Evolutionary conservation across 30 jellyfish, hydroid and myxozoan species (phyloP), one percentile per base, ranked within the genome.

Genomic region (Aurelia aurita): DNA sequence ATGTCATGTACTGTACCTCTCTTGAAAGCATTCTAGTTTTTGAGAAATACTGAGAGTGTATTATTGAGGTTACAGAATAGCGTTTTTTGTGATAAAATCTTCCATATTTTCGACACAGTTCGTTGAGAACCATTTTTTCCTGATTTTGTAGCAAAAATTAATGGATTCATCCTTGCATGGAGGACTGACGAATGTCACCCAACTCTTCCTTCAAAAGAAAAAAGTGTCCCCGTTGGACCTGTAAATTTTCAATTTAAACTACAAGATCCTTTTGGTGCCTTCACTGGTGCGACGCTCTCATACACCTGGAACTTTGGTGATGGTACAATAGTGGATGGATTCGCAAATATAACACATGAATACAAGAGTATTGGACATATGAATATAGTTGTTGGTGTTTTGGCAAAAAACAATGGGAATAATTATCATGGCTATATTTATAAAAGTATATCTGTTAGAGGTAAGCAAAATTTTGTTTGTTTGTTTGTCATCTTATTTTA

Each of bases 141-240:
- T 55, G 67, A 19, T 55, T 0, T 79, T 79, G 31, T 49, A 83
- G 93, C 87, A 31, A 69, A 43, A 23, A 74, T 83, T 58, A 57
- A 47, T 69, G 93, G 93, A 22, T 71, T 69, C 67, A 79, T 79
- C 13, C 58, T 67, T 39, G 82, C 90, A 5, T 79, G 90, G 90
- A 65, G 51, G n/a, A 25, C 65, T 11, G 63, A 79, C 46, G 90
- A 67, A 20, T 60, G 66, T 25, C 90, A 79, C 31, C 89, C 89
- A 19, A 46, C 74, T 27, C 73, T 64, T 7, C 82, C 90, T 22
- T 79, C 90, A 64, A 64, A 49, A n/a, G 82, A 65, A 35, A 51
- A 79, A 54, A 65, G 82, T 43, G 26, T 79, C 53, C 74, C 82
- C 3, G 14, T 79, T 64, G 90, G 90, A 26, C 74, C 21, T 9